Base-by-base conservation (phyloP, 30 jellyfish, hydroid and myxozoan genomes). In the Chrysaora quinquecirrha region DNA sequence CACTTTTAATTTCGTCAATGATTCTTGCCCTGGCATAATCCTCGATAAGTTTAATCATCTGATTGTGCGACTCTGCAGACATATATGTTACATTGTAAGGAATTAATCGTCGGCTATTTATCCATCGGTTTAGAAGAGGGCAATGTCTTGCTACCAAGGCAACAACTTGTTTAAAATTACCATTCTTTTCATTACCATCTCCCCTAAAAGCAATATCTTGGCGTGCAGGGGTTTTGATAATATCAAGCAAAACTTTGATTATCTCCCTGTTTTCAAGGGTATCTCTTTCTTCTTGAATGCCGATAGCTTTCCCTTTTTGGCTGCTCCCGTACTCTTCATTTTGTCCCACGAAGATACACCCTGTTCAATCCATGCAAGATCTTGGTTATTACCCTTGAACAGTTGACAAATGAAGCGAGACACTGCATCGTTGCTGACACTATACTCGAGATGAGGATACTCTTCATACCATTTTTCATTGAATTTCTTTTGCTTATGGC, bases 151-250 rank as follows among this genome's bases (percentile, higher is more conserved):
- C 73, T 60, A 60, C 73, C 22, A 60, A 34, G 27, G 73, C 73
- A 68, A 43, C 56, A 34, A 30, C 23, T 34, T 68, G 80, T 28
- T 28, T 2, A 64, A 68, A 68, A 43, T 68, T 29, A 28, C 80
- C 80, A 34, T 68, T 68, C 14, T 68, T 3, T 1, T 68, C 64
- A 28, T 68, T 68, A 32, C 80, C 80, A 21, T 68, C 80, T 28
- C 80, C 80, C n/a, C 80, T 32, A 31, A 67, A 67, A 3, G 79
- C 79, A 67, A 67, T 30, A 31, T 67, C 79, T 67, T 67, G 79
- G 56, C 80, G 80, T 68, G 80, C 65, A 34, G 20, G 30, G 38
- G 80, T 68, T 64, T 68, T 68, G 34, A 34, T 60, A 60, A 60
- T 60, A 34, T 60, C 73, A 60, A 60, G 73, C n/a, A 60, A 60